These are phyloP conservation scores for Rattus rattus DNA, from an alignment of 2,113 vertebrate genomes.

Conservation along the genomic window DNA sequence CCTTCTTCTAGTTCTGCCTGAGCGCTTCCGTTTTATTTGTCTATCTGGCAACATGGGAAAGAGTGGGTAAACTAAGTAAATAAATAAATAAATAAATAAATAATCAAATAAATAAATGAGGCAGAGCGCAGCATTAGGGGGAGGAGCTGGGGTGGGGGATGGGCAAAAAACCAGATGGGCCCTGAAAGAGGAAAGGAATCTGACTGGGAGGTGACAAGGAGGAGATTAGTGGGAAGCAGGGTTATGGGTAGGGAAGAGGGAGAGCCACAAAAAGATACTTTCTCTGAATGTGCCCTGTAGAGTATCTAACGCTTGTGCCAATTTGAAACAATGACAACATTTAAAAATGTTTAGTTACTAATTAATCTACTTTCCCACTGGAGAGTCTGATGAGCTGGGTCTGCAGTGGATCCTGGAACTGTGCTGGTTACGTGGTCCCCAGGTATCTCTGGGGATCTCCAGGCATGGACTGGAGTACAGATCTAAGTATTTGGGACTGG, in stretches of 20 bases:
- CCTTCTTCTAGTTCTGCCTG: neutral
- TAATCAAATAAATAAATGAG: too few relatives aligned
- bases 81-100: too few relatives aligned
- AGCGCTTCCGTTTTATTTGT: neutral
- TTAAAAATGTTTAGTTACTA: neutral
- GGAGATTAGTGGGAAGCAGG: neutral
- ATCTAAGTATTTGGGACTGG: slow-evolving; percentile 11
- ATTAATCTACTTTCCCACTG: neutral
- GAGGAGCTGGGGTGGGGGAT: neutral
- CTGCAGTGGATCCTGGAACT: neutral
- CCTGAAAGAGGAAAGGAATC: neutral
- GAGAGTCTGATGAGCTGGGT: neutral
- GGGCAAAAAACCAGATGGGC: neutral
- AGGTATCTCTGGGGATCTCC: neutral
- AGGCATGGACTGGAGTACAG: neutral
- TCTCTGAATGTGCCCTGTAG: neutral
- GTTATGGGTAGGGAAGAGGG: neutral
- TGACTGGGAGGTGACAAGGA: neutral
- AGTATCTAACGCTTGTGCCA: neutral
- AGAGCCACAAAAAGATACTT: neutral
- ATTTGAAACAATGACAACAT: slow-evolving; percentile 4
- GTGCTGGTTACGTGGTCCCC: neutral
- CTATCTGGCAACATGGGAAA: neutral
- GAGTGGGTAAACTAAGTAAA: neutral
- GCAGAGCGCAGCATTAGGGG: neutral